A percentile compares a stretch with the other conserved stretches of the same genome.
Conservation (phyloP, 2,113 vertebrate species). For the Phalacrocorax aristotelis region DNA sequence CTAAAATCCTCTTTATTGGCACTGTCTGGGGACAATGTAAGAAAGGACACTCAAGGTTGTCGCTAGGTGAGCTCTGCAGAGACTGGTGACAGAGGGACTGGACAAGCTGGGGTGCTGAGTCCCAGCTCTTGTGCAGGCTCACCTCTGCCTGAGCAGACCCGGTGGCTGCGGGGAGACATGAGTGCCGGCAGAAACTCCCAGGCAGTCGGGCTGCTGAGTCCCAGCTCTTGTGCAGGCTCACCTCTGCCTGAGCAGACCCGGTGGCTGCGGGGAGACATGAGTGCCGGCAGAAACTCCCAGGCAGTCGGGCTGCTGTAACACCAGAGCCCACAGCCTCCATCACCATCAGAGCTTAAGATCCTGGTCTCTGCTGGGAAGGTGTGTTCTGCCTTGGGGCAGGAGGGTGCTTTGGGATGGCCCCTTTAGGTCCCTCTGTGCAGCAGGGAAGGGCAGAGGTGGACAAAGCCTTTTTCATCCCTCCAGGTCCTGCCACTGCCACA, state of each 20-base stretch:
- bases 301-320: background rate
- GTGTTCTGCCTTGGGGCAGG: background rate
- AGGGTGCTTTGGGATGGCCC: background rate
- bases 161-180: accelerated
- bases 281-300: background rate
- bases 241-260: background rate
- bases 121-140: background rate
- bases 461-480: background rate
- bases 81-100: background rate
- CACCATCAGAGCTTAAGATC: accelerated
- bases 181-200: background rate
- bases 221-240: background rate
- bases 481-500: background rate
- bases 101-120: background rate
- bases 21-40: background rate
- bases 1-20: constrained; percentile 54
- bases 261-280: accelerated
- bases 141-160: background rate
- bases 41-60: constrained; percentile 57
- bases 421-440: background rate
- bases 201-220: background rate
- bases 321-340: background rate
- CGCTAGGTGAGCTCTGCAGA: constrained; percentile 38
- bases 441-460: background rate
- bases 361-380: background rate